Conservation (phyloP, 2,797 vertebrate species). For the Gambelia wislizenii region DNA sequence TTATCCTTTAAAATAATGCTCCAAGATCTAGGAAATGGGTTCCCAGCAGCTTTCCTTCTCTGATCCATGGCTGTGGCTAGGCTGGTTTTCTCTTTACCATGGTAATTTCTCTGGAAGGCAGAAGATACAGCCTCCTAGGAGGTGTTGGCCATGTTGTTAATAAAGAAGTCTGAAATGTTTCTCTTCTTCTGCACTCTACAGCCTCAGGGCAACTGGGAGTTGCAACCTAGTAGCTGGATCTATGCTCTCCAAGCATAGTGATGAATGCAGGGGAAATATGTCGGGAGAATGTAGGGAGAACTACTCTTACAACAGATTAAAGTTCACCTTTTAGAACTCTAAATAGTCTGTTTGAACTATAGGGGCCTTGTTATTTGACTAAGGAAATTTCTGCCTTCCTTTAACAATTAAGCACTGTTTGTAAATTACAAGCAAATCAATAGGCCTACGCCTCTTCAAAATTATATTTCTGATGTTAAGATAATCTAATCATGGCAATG, state of each 20-base stretch:
- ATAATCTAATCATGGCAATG: slow-evolving; percentile 1
- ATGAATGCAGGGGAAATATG: background rate
- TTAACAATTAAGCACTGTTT: background rate
- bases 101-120: background rate
- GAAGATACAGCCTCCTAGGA: background rate
- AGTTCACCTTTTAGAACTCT: background rate
- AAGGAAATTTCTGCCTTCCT: background rate
- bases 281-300: background rate
- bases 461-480: slow-evolving; percentile 3
- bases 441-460: background rate
- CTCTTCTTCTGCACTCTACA: background rate
- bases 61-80: background rate
- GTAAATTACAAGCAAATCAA: slow-evolving; percentile 2
- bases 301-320: background rate
- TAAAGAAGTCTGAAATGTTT: background rate
- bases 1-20: background rate
- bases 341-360: background rate
- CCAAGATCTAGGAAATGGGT: background rate
- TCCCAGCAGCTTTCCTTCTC: background rate
- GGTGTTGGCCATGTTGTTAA: background rate
- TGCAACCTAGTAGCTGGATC: background rate
- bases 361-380: slow-evolving; percentile 6
- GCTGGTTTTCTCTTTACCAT: background rate
- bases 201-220: no score
- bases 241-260: background rate